Evolutionary conservation across 1,140 invertebrate genomes (phyloP).

Genomic region (Nymphalis io): DNA sequence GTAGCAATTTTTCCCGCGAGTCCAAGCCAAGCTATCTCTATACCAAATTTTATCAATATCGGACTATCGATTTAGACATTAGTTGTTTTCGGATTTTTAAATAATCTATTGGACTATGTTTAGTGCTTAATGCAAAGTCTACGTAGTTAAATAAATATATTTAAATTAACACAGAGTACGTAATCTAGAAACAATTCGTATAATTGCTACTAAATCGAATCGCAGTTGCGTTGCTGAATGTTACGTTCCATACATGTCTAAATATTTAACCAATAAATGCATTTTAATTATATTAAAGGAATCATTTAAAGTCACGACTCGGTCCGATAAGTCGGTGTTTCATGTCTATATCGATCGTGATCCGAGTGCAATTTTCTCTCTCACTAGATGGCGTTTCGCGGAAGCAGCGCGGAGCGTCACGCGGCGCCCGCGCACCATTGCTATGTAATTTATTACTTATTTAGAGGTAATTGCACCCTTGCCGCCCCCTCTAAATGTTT

Average conservation of each 20-base stretch:
- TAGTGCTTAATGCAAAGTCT: too few species aligned
- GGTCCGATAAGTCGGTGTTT: slow-evolving; percentile 26
- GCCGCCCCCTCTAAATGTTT: slow-evolving; percentile 63
- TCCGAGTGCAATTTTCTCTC: slow-evolving; percentile 61
- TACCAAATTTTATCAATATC: too few species aligned
- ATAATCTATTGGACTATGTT: too few species aligned
- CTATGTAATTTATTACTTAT: slow-evolving; percentile 72
- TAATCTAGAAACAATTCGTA: too few species aligned
- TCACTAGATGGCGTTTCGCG: slow-evolving; percentile 64
- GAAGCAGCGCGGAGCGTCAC: slow-evolving; percentile 60
- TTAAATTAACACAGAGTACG: too few species aligned
- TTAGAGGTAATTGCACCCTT: slow-evolving; percentile 70
- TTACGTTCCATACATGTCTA: background rate
- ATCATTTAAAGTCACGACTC: slow-evolving; percentile 29
- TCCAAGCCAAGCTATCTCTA: too few species aligned
- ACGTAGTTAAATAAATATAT: too few species aligned
- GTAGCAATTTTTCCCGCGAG: too few species aligned
- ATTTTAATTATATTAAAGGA: slow-evolving; percentile 5
- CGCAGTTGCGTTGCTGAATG: too few species aligned
- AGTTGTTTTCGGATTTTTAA: too few species aligned
- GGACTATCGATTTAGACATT: too few species aligned
- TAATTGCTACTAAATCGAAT: too few species aligned
- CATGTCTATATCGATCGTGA: slow-evolving; percentile 60
- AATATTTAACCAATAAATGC: background rate
- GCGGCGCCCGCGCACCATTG: slow-evolving; percentile 59